These are phyloP conservation scores for Drosophila lowei DNA, from an alignment of 1,140 invertebrate genomes.

Conservation along the genomic window DNA sequence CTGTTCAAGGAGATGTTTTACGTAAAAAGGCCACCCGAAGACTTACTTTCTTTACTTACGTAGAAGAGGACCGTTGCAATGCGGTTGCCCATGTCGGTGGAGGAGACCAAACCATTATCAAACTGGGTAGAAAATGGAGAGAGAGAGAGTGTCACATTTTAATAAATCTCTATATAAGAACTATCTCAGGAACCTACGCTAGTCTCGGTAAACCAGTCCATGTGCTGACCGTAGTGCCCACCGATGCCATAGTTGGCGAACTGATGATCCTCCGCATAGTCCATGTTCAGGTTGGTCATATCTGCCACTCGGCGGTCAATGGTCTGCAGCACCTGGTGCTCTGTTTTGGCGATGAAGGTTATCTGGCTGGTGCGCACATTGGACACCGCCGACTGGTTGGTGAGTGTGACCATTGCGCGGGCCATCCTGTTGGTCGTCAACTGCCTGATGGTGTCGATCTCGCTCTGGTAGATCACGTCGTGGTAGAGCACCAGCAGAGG, in stretches of 20 bases:
- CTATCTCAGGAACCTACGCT: conserved; percentile 32
- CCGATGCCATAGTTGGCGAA: conserved; percentile 89
- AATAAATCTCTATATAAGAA: not conserved
- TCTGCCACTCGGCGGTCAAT: conserved; percentile 89
- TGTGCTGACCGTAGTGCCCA: conserved; percentile 89
- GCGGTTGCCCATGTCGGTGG: conserved; percentile 66
- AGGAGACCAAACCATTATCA: conserved; percentile 2
- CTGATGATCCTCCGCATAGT: conserved; percentile 86
- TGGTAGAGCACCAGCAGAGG: conserved; percentile 95
- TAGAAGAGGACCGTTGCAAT: conserved; percentile 79
- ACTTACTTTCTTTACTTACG: conserved; percentile 44
- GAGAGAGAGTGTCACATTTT: too few species aligned
- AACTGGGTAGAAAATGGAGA: conserved; percentile 12
- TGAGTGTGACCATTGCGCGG: conserved; percentile 89
- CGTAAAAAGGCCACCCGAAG: not conserved
- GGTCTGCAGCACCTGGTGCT: conserved; percentile 89
- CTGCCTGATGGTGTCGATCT: conserved; percentile 93
- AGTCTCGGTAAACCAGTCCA: conserved; percentile 84
- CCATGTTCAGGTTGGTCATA: conserved; percentile 92
- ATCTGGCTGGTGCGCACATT: conserved; percentile 98
- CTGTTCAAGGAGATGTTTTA: conserved; percentile 83
- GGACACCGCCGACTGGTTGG: conserved; percentile 89
- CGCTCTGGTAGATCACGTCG: conserved; percentile 93
- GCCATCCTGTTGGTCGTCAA: conserved; percentile 91
- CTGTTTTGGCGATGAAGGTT: conserved; percentile 93